Percentiles rank a stretch among this genome's conserved stretches.
Evolutionary conservation across 2,888 invertebrate genomes (phyloP).

Genomic region (Melanchra persicariae): DNA sequence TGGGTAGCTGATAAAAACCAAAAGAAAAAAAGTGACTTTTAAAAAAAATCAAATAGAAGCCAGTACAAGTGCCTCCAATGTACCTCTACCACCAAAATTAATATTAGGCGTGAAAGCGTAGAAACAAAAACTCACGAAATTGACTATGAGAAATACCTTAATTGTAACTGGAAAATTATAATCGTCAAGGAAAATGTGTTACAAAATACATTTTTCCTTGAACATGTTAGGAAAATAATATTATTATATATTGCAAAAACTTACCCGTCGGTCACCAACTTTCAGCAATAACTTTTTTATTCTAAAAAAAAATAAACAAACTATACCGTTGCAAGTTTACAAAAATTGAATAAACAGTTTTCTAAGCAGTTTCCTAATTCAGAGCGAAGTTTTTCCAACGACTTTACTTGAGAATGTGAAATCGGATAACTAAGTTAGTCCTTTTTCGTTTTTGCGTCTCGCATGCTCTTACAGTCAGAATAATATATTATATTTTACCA

Average conservation of each 20-base stretch:
- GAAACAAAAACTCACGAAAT: too few species aligned
- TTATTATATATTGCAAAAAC: background rate
- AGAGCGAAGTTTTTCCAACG: conserved; percentile 20
- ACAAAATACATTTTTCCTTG: too few species aligned
- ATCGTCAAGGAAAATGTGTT: too few species aligned
- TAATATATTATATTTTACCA: background rate
- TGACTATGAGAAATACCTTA: too few species aligned
- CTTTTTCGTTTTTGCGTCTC: conserved; percentile 16
- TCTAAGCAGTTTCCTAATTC: conserved; percentile 33
- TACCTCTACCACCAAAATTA: too few species aligned
- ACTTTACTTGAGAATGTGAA: conserved; percentile 4
- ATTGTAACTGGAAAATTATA: too few species aligned
- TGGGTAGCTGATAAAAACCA: too few species aligned
- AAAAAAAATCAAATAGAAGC: too few species aligned
- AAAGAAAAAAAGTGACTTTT: too few species aligned
- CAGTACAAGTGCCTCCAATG: too few species aligned
- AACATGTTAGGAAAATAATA: too few species aligned
- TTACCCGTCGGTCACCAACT: background rate
- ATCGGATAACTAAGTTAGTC: conserved; percentile 21
- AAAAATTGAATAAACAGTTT: conserved; percentile 35
- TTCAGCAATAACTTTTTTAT: background rate
- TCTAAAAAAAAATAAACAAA: conserved; percentile 11
- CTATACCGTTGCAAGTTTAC: conserved; percentile 6
- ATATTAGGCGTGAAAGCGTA: too few species aligned
- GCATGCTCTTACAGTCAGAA: conserved; percentile 15